Percentiles rank a stretch among this genome's conserved stretches.
These are phyloP conservation scores for Aspidapion aeneum DNA, from an alignment of 2,888 invertebrate species.

Conservation along the genomic window DNA sequence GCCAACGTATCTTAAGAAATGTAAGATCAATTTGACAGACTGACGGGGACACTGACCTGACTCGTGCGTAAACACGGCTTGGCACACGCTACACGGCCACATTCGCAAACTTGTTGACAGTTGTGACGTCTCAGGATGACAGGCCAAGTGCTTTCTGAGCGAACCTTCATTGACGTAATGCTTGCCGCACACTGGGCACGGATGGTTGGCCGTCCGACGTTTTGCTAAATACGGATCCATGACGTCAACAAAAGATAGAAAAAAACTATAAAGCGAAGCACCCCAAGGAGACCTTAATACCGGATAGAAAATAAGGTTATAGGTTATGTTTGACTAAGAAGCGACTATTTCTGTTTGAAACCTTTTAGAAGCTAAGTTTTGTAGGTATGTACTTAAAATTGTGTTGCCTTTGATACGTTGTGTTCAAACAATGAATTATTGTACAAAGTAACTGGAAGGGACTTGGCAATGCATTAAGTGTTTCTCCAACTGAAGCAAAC, in stretches of 20 bases:
- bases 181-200: constrained; percentile 93
- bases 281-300: constrained; percentile 44
- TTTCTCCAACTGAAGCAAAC: too few species aligned
- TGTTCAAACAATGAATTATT: too few species aligned
- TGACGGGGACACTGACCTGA: constrained; percentile 61
- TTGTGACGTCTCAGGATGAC: constrained; percentile 88
- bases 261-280: constrained; percentile 50
- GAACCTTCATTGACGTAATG: constrained; percentile 95
- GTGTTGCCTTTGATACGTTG: too few species aligned
- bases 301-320: too few species aligned
- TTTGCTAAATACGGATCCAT: constrained; percentile 85
- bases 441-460: too few species aligned
- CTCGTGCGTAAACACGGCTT: constrained; percentile 93
- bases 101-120: constrained; percentile 83
- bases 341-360: constrained; percentile 15
- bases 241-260: constrained; percentile 63
- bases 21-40: too few species aligned
- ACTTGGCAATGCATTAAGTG: too few species aligned
- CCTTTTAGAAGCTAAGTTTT: background rate
- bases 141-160: constrained; percentile 87
- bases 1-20: too few species aligned
- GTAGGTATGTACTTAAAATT: too few species aligned
- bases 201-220: constrained; percentile 91
- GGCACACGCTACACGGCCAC: constrained; percentile 96
- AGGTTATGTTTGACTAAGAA: constrained; percentile 32